Evolutionary conservation across 2,888 invertebrate genomes (phyloP).

Genomic region (Tipula vernalis): DNA sequence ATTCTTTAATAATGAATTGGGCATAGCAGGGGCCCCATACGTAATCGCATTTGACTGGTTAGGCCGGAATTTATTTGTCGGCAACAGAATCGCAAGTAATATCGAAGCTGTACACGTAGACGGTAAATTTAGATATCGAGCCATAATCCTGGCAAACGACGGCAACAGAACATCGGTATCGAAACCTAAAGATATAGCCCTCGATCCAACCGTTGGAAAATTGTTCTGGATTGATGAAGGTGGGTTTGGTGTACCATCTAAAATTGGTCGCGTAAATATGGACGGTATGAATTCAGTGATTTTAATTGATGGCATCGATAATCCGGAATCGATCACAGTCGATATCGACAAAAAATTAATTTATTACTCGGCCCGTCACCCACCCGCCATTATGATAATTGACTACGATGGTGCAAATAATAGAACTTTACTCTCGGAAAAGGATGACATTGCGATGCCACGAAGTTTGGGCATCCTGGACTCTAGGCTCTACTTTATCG

Average conservation of each 20-base stretch:
- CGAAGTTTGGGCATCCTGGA: constrained; percentile 73
- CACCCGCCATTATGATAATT: constrained; percentile 56
- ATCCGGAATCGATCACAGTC: constrained; percentile 74
- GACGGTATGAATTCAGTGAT: constrained; percentile 73
- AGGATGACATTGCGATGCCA: constrained; percentile 61
- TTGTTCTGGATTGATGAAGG: constrained; percentile 96
- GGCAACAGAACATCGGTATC: constrained; percentile 77
- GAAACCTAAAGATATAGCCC: constrained; percentile 71
- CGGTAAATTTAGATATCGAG: constrained; percentile 69
- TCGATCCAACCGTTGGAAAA: constrained; percentile 89
- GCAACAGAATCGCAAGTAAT: constrained; percentile 78
- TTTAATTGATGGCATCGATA: constrained; percentile 53
- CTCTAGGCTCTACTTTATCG: constrained; percentile 72
- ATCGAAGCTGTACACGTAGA: constrained; percentile 81
- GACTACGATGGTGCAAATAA: constrained; percentile 59
- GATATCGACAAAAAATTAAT: constrained; percentile 70
- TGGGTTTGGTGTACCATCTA: constrained; percentile 74
- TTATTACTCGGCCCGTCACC: constrained; percentile 76
- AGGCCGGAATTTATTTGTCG: constrained; percentile 87
- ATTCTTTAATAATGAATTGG: constrained; percentile 66
- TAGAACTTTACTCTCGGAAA: constrained; percentile 52
- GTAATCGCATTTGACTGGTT: constrained; percentile 95
- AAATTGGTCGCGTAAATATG: constrained; percentile 86
- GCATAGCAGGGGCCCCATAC: constrained; percentile 84
- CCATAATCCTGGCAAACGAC: constrained; percentile 79